phyloP scores from a whole-genome alignment of 1,140 invertebrate species.

The Lordiphosa clarofinis region DNA sequence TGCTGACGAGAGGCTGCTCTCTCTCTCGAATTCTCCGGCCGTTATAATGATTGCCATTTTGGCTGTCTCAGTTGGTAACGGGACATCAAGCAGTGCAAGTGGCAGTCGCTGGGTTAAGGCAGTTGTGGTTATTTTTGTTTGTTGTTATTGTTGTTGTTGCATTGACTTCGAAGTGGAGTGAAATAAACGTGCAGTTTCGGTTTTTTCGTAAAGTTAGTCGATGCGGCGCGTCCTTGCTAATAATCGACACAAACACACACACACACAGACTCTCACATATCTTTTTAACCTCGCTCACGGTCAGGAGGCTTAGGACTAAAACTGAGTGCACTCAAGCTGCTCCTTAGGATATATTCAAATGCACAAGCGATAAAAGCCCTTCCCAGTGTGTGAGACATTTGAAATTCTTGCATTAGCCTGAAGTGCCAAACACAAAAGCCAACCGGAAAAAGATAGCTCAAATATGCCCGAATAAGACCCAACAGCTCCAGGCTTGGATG shows the following conservation, averaged over 20 bases:
- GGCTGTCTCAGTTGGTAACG: slow-evolving; percentile 60
- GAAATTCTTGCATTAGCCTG: slow-evolving; percentile 41
- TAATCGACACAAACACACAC: slow-evolving; percentile 17
- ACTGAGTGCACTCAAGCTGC: slow-evolving; percentile 7
- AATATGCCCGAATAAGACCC: slow-evolving; percentile 14
- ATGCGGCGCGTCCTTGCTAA: slow-evolving; percentile 34
- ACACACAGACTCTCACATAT: neutral
- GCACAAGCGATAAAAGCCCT: slow-evolving; percentile 21
- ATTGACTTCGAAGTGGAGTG: slow-evolving; percentile 4
- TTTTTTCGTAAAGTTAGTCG: slow-evolving; percentile 3
- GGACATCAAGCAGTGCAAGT: slow-evolving; percentile 61
- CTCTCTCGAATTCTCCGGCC: slow-evolving; percentile 5
- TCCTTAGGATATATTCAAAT: slow-evolving; percentile 3
- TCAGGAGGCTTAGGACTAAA: slow-evolving; percentile 6
- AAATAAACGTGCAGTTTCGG: slow-evolving; percentile 22
- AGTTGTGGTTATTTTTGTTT: slow-evolving; percentile 31
- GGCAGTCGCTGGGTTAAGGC: slow-evolving; percentile 31
- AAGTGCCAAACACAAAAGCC: slow-evolving; percentile 27
- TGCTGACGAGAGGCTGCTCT: slow-evolving; percentile 47
- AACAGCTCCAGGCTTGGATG: slow-evolving; percentile 7
- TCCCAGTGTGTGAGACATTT: slow-evolving; percentile 10
- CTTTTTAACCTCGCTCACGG: slow-evolving; percentile 45
- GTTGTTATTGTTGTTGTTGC: slow-evolving; percentile 21
- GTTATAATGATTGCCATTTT: slow-evolving; percentile 25
- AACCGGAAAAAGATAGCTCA: slow-evolving; percentile 31